phyloP scores from a whole-genome alignment of 2,113 vertebrate genomes.

The Brachirus orientalis region DNA sequence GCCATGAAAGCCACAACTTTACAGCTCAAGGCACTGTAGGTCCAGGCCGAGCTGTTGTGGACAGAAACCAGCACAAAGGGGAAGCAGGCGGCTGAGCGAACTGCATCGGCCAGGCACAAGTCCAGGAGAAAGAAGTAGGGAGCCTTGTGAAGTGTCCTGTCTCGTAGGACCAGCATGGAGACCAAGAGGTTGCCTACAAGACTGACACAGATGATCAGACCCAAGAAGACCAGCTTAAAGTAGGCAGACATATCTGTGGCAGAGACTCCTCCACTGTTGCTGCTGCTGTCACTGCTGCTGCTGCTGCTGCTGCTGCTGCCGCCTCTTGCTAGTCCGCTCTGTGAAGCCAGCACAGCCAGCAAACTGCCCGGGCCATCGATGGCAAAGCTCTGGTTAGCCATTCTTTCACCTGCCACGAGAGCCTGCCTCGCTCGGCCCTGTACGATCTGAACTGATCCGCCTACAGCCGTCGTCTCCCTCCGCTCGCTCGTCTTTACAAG shows the following conservation, averaged over 20 bases:
- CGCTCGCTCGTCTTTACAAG: constrained; percentile 75
- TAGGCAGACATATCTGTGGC: constrained; percentile 87
- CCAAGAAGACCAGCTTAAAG: constrained; percentile 90
- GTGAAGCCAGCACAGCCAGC: constrained; percentile 82
- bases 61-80: constrained; percentile 93
- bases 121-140: constrained; percentile 95
- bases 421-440: constrained; percentile 57
- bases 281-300: constrained; percentile 44
- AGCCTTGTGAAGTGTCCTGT: constrained; percentile 91
- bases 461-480: constrained; percentile 54
- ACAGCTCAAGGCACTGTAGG: constrained; percentile 92
- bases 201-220: constrained; percentile 93
- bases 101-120: constrained; percentile 92
- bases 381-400: constrained; percentile 89
- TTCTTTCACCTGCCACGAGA: constrained; percentile 64
- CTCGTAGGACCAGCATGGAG: constrained; percentile 89
- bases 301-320: constrained; percentile 55
- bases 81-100: constrained; percentile 92
- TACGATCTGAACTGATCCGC: constrained; percentile 66
- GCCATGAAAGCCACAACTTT: constrained; percentile 96
- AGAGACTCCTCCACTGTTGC: constrained; percentile 68
- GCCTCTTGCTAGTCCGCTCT: constrained; percentile 81
- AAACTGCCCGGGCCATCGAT: constrained; percentile 83
- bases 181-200: constrained; percentile 90
- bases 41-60: constrained; percentile 92